A percentile compares a stretch with the other conserved stretches of the same genome.
Conservation (phyloP, 2,888 invertebrate genomes). For the Philereme transversata region DNA sequence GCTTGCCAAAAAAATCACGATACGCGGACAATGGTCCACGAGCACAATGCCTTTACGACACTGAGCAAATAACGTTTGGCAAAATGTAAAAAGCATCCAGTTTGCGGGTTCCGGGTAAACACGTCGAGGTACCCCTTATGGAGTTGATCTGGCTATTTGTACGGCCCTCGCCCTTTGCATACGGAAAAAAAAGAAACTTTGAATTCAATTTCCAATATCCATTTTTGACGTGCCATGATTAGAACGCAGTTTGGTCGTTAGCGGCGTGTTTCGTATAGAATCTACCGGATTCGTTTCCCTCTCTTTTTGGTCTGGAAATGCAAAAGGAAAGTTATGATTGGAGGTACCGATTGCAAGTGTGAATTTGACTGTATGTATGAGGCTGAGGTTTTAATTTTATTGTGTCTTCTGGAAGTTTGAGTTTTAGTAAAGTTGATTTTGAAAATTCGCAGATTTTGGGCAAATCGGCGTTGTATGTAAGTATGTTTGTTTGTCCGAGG, state of each 20-base stretch:
- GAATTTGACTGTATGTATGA: slow-evolving; percentile 12
- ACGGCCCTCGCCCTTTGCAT: slow-evolving; percentile 73
- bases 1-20: slow-evolving; percentile 53
- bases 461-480: too few relatives aligned
- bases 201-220: slow-evolving; percentile 82
- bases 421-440: slow-evolving; percentile 13
- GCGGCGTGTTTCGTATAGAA: slow-evolving; percentile 56
- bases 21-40: slow-evolving; percentile 71
- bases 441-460: too few relatives aligned
- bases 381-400: slow-evolving; percentile 2
- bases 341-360: slow-evolving; percentile 55
- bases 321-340: background rate
- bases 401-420: slow-evolving; percentile 1
- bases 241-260: slow-evolving; percentile 82
- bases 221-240: slow-evolving; percentile 83
- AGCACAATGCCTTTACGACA: slow-evolving; percentile 81
- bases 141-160: slow-evolving; percentile 82
- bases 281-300: slow-evolving; percentile 51
- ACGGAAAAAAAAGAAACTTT: slow-evolving; percentile 66
- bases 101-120: slow-evolving; percentile 82
- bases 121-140: slow-evolving; percentile 78
- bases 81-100: slow-evolving; percentile 76
- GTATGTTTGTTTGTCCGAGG: too few relatives aligned
- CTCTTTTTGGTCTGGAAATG: slow-evolving; percentile 46
- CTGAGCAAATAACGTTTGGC: slow-evolving; percentile 79